phyloP scores from a whole-genome alignment of 1,140 invertebrate species.

The Zaprionus davidi region DNA sequence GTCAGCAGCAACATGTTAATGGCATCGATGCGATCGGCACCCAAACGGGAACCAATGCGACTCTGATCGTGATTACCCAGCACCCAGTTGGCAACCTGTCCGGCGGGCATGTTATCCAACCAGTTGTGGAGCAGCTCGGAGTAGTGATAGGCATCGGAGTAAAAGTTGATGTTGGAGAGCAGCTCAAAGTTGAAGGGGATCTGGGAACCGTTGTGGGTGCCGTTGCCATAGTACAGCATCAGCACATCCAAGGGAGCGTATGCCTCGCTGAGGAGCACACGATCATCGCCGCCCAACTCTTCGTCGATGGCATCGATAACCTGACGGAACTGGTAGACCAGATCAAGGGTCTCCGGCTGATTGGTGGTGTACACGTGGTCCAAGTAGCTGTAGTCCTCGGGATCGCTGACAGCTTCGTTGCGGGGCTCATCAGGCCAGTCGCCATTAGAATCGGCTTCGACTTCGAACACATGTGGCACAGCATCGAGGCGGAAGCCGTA shows the following conservation, averaged over 20 bases:
- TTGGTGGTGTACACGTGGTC: slow-evolving; percentile 88
- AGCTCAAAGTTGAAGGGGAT: slow-evolving; percentile 89
- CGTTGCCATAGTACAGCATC: slow-evolving; percentile 88
- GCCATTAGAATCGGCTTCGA: slow-evolving; percentile 85
- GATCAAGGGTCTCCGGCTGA: slow-evolving; percentile 85
- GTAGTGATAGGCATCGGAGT: slow-evolving; percentile 86
- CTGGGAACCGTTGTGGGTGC: slow-evolving; percentile 85
- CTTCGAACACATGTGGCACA: slow-evolving; percentile 86
- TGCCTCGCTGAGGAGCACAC: slow-evolving; percentile 90
- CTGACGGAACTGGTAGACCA: slow-evolving; percentile 86
- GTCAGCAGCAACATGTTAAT: slow-evolving; percentile 89
- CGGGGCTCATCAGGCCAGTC: slow-evolving; percentile 86
- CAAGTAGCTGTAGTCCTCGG: slow-evolving; percentile 86
- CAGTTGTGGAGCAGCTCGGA: slow-evolving; percentile 86
- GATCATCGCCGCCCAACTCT: slow-evolving; percentile 73
- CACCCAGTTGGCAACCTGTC: slow-evolving; percentile 87
- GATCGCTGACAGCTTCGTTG: slow-evolving; percentile 64
- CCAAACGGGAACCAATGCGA: slow-evolving; percentile 87
- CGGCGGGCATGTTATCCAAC: slow-evolving; percentile 86
- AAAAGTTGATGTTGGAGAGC: slow-evolving; percentile 85
- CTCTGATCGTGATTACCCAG: slow-evolving; percentile 89
- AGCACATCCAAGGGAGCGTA: slow-evolving; percentile 87
- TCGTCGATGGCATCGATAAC: slow-evolving; percentile 85
- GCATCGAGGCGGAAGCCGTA: slow-evolving; percentile 91
- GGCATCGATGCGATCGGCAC: slow-evolving; percentile 87